Evolutionary conservation across 2,113 vertebrate species (phyloP).

Genomic region (Turdus rufiventris): DNA sequence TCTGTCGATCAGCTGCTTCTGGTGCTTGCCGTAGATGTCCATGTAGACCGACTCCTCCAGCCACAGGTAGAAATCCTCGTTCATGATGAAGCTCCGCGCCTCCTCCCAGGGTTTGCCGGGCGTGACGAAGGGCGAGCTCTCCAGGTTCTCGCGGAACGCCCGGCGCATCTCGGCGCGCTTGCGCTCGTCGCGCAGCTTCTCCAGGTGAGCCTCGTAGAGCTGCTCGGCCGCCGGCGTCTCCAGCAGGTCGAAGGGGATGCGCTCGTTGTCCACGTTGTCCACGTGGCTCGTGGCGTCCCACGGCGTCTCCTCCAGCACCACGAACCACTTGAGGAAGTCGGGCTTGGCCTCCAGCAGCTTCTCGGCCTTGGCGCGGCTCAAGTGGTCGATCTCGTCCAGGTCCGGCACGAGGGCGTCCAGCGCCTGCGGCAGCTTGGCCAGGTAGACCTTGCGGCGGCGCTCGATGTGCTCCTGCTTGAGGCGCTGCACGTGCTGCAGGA

Average conservation of each 20-base stretch:
- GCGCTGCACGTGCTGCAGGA: slow-evolving; percentile 88
- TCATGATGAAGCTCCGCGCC: slow-evolving; percentile 95
- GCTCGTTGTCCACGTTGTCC: slow-evolving; percentile 83
- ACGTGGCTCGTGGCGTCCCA: slow-evolving; percentile 90
- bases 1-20: slow-evolving; percentile 92
- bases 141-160: slow-evolving; percentile 89
- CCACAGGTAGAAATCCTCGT: slow-evolving; percentile 94
- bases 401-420: slow-evolving; percentile 83
- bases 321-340: slow-evolving; percentile 90
- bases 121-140: slow-evolving; percentile 87
- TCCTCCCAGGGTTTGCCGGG: slow-evolving; percentile 97
- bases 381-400: slow-evolving; percentile 89
- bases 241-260: slow-evolving; percentile 92
- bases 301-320: slow-evolving; percentile 91
- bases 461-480: slow-evolving; percentile 96
- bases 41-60: slow-evolving; percentile 88
- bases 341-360: slow-evolving; percentile 88
- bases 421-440: slow-evolving; percentile 83
- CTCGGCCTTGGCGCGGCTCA: slow-evolving; percentile 85
- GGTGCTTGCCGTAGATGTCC: slow-evolving; percentile 93
- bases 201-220: slow-evolving; percentile 85
- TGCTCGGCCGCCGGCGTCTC: slow-evolving; percentile 81
- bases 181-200: slow-evolving; percentile 85
- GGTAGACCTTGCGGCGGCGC: slow-evolving; percentile 81
- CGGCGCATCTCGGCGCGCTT: slow-evolving; percentile 85